A percentile compares a stretch with the other conserved stretches of the same genome.
Evolutionary conservation across 2,797 vertebrate species (phyloP).

Genomic region (Spea hammondii): DNA sequence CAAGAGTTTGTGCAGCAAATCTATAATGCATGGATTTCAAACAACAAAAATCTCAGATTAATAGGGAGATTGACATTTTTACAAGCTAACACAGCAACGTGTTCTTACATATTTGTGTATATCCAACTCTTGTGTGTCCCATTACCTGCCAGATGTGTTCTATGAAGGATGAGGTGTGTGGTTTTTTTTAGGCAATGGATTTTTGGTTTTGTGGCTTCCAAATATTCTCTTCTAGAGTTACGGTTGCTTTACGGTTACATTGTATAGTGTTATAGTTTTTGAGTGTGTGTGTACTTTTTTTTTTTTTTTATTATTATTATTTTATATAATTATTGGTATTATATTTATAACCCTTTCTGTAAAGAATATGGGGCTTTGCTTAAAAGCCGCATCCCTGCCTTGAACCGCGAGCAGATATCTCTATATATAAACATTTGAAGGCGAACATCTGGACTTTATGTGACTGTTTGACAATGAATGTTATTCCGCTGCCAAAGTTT

Average conservation of each 20-base stretch:
- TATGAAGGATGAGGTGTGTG: background rate
- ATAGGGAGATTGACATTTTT: slow-evolving; percentile 39
- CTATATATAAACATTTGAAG: background rate
- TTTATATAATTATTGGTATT: too few species aligned
- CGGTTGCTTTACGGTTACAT: too few species aligned
- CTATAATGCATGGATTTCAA: slow-evolving; percentile 39
- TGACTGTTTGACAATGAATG: background rate
- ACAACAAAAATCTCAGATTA: slow-evolving; percentile 22
- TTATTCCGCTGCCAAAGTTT: background rate
- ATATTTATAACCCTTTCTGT: too few species aligned
- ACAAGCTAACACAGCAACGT: slow-evolving; percentile 26
- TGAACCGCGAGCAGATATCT: background rate
- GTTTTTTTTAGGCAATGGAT: background rate
- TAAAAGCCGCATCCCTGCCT: too few species aligned
- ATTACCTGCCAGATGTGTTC: slow-evolving; percentile 13
- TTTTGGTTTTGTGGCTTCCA: background rate
- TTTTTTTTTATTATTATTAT: too few species aligned
- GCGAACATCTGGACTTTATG: background rate
- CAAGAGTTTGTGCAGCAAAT: slow-evolving; percentile 31
- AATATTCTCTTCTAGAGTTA: background rate
- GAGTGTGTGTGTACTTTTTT: too few species aligned
- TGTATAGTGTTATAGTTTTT: too few species aligned
- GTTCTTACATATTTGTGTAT: slow-evolving; percentile 23
- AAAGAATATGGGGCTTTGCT: too few species aligned
- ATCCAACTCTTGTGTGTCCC: slow-evolving; percentile 12